phyloP scores from a whole-genome alignment of 2,888 invertebrate genomes.

The Cataglyphis altisquamis region DNA sequence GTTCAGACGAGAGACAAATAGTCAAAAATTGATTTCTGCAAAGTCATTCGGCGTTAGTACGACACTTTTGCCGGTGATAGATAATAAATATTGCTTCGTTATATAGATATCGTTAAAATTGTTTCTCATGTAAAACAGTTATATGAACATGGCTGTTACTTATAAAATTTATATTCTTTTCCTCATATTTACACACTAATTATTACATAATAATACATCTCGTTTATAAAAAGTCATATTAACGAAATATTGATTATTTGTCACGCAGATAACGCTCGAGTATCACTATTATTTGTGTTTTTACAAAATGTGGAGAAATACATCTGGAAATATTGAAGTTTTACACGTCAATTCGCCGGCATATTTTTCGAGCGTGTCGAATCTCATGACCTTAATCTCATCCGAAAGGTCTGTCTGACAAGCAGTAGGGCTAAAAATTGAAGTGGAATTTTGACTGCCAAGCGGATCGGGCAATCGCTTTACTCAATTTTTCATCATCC shows the following conservation, averaged over 20 bases:
- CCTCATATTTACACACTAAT: conserved; percentile 16
- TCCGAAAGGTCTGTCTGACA: conserved; percentile 8
- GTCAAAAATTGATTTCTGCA: conserved; percentile 36
- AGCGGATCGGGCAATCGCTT: conserved; percentile 46
- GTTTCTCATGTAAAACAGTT: conserved; percentile 16
- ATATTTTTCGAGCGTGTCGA: conserved; percentile 3
- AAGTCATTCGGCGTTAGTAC: conserved; percentile 34
- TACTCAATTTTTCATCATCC: conserved; percentile 58
- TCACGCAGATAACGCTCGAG: background rate
- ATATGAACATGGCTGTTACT: conserved; percentile 8
- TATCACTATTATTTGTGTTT: background rate
- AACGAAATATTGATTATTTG: background rate
- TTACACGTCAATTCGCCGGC: background rate
- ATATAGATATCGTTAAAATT: conserved; percentile 40
- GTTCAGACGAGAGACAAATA: conserved; percentile 43
- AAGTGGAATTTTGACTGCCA: conserved; percentile 52
- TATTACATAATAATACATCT: background rate
- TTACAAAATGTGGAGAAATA: background rate
- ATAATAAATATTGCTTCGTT: conserved; percentile 46
- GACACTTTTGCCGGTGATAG: conserved; percentile 5
- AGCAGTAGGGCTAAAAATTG: conserved; percentile 42
- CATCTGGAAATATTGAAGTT: background rate
- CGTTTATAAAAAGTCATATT: conserved; percentile 27
- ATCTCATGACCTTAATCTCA: conserved; percentile 41
- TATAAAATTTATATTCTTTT: conserved; percentile 26